Evolutionary conservation across 23 tunicate species (phyloP).

Genomic region (Trididemnum clinides): DNA sequence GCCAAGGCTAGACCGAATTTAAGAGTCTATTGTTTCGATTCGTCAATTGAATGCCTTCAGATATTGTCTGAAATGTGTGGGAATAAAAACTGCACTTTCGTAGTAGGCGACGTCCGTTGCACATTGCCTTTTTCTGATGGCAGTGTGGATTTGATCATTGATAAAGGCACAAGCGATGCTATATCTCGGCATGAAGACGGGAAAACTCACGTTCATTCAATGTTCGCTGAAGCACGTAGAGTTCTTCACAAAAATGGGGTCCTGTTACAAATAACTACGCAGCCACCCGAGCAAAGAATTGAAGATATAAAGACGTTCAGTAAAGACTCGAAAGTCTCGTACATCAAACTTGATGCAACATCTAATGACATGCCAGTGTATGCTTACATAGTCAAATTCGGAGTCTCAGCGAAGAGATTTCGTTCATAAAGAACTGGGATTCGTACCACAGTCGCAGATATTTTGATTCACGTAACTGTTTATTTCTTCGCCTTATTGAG

Average conservation of each 20-base stretch:
- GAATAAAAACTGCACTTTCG: constrained; percentile 20
- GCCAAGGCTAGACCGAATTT: not conserved
- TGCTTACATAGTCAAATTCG: not conserved
- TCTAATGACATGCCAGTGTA: constrained; percentile 20
- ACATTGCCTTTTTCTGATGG: constrained; percentile 27
- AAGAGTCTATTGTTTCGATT: constrained; percentile 70
- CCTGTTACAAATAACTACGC: constrained; percentile 73
- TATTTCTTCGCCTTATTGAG: too few species aligned
- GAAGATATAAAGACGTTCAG: not conserved
- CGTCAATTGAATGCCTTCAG: constrained; percentile 44
- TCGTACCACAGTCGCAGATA: too few species aligned
- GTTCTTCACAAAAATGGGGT: constrained; percentile 48
- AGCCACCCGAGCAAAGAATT: constrained; percentile 62
- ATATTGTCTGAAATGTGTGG: not conserved
- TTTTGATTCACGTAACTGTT: too few species aligned
- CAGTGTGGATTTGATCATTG: constrained; percentile 43
- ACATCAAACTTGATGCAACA: not conserved
- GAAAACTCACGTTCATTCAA: not conserved
- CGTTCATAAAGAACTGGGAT: too few species aligned
- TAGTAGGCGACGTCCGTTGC: constrained; percentile 33
- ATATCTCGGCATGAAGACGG: constrained; percentile 41
- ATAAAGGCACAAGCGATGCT: constrained; percentile 86
- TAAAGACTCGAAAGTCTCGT: not conserved
- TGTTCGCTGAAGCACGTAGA: constrained; percentile 32
- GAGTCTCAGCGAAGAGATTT: too few species aligned